phyloP scores from a whole-genome alignment of 2,888 invertebrate species.

The Erebia palarica region DNA sequence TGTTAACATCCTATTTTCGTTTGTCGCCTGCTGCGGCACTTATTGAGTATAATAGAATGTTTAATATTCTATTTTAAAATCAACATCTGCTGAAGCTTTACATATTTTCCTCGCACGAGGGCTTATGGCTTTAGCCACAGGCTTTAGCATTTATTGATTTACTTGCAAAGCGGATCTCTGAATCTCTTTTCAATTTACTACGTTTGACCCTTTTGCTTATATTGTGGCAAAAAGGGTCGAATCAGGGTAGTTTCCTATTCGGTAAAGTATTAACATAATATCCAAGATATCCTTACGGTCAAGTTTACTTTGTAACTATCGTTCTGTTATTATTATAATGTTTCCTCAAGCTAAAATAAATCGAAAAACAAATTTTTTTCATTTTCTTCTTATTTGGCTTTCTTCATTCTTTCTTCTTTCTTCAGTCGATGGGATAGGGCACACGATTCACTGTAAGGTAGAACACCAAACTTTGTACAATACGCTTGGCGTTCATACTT shows the following conservation, averaged over 20 bases:
- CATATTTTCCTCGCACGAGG: too few species aligned
- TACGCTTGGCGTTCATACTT: conserved; percentile 96
- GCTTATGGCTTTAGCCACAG: not conserved
- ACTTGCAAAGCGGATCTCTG: conserved; percentile 22
- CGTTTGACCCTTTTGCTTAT: conserved; percentile 22
- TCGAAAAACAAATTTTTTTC: not conserved
- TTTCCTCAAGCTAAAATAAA: not conserved
- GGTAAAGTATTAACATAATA: conserved; percentile 29
- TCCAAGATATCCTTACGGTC: conserved; percentile 16
- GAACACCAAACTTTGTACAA: conserved; percentile 93
- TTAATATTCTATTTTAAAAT: too few species aligned
- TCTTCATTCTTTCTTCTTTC: conserved; percentile 37
- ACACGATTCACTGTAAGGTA: conserved; percentile 97
- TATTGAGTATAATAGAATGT: too few species aligned
- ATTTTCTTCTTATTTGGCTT: not conserved
- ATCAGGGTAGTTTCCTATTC: conserved; percentile 37
- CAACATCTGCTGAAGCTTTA: too few species aligned
- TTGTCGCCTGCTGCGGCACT: too few species aligned
- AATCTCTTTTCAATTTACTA: conserved; percentile 37
- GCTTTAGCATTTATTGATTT: conserved; percentile 26
- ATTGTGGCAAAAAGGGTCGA: conserved; percentile 35
- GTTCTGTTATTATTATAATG: conserved; percentile 11
- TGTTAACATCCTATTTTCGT: too few species aligned
- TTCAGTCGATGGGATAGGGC: conserved; percentile 54
- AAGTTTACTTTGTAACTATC: conserved; percentile 17